These are phyloP conservation scores for Paramormyrops hopkinsi DNA, from an alignment of 2,797 vertebrate species.

Conservation along the genomic window DNA sequence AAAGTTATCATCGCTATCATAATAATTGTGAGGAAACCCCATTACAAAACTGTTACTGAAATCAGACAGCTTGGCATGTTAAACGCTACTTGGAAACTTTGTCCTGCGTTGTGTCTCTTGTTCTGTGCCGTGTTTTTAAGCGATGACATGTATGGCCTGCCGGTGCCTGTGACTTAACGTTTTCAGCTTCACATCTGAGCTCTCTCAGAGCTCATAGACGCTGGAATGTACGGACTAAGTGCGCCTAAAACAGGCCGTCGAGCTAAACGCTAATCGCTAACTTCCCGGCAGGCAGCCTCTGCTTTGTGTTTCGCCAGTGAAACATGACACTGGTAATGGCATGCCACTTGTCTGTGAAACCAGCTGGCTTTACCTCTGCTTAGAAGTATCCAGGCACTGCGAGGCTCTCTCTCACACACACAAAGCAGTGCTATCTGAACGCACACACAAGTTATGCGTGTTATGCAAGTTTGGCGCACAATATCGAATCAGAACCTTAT, in stretches of 20 bases:
- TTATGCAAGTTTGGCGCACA: background rate
- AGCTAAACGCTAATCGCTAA: background rate
- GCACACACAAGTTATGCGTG: background rate
- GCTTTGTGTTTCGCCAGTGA: conserved; percentile 6
- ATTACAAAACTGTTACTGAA: background rate
- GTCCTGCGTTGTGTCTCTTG: background rate
- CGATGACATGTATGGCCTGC: background rate
- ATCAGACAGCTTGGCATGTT: background rate
- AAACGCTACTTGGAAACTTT: background rate
- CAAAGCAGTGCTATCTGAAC: background rate
- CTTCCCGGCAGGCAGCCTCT: conserved; percentile 10
- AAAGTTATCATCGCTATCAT: conserved; percentile 6
- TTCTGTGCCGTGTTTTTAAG: background rate
- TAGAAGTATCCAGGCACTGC: background rate
- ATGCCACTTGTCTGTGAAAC: background rate
- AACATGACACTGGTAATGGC: conserved; percentile 15
- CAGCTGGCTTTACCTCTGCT: background rate
- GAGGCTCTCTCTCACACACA: background rate
- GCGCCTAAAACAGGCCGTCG: background rate
- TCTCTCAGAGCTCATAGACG: background rate
- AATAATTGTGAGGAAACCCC: background rate
- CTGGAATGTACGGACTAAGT: background rate
- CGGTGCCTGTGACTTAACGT: background rate
- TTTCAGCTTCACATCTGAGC: background rate
- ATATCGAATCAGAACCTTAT: background rate